phyloP scores from a whole-genome alignment of 2,888 invertebrate species.

The Drosophila trichaetosa region DNA sequence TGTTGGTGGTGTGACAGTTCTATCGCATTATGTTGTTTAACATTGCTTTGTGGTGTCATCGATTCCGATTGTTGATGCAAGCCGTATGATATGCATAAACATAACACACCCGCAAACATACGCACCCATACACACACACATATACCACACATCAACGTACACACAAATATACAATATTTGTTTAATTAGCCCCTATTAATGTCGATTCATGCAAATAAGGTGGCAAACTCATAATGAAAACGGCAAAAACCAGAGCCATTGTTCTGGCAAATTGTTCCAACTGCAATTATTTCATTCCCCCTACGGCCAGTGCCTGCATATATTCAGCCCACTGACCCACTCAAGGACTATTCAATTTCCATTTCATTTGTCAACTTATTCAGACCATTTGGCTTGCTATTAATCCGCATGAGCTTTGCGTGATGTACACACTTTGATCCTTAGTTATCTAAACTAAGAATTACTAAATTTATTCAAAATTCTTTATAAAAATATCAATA shows the following conservation, averaged over 20 bases:
- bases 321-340: conserved; percentile 55
- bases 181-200: conserved; percentile 79
- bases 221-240: conserved; percentile 54
- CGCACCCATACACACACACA: background rate
- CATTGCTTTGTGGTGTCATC: conserved; percentile 61
- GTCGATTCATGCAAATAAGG: conserved; percentile 70
- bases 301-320: background rate
- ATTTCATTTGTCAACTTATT: conserved; percentile 60
- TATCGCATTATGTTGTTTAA: conserved; percentile 69
- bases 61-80: conserved; percentile 59
- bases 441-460: conserved; percentile 32
- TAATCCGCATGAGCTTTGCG: conserved; percentile 42
- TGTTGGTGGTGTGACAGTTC: conserved; percentile 28
- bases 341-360: conserved; percentile 56
- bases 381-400: conserved; percentile 47
- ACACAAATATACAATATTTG: conserved; percentile 53
- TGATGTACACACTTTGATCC: conserved; percentile 24
- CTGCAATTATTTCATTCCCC: conserved; percentile 31
- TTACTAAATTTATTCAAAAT: background rate
- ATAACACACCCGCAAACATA: conserved; percentile 23
- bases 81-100: conserved; percentile 57
- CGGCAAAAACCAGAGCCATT: conserved; percentile 46
- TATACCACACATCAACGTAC: background rate
- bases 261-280: conserved; percentile 51
- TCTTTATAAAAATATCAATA: background rate